phyloP scores from a whole-genome alignment of 2,888 invertebrate species.

The Macaria notata region DNA sequence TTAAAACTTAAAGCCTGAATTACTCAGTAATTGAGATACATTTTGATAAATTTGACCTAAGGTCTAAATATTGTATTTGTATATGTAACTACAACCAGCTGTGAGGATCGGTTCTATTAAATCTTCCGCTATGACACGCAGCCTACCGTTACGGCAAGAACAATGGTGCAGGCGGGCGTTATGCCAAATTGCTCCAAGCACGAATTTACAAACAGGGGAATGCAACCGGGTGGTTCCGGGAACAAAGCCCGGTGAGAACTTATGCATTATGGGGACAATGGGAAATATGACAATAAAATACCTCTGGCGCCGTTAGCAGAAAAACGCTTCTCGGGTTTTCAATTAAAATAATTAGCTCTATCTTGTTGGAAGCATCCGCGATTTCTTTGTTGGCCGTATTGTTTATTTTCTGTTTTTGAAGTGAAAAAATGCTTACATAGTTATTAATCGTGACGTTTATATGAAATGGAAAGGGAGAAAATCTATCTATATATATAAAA shows the following conservation, averaged over 20 bases:
- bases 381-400: no score
- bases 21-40: no score
- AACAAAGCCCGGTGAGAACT: slow-evolving; percentile 43
- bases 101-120: slow-evolving; percentile 32
- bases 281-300: slow-evolving; percentile 39
- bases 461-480: no score
- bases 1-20: no score
- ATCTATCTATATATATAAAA: no score
- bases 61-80: neutral
- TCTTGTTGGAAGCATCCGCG: no score
- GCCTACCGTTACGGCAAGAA: slow-evolving; percentile 42
- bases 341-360: no score
- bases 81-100: slow-evolving; percentile 16
- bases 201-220: slow-evolving; percentile 54
- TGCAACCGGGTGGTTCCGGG: slow-evolving; percentile 40
- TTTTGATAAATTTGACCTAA: no score
- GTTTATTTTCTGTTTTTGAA: no score
- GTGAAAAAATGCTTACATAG: no score
- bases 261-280: slow-evolving; percentile 46
- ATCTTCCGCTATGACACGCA: slow-evolving; percentile 41
- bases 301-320: slow-evolving; percentile 8
- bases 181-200: slow-evolving; percentile 62
- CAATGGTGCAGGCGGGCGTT: slow-evolving; percentile 51
- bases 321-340: no score
- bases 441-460: no score